Evolutionary conservation across 2,888 invertebrate species (phyloP).

Genomic region (Prosapia bicincta): DNA sequence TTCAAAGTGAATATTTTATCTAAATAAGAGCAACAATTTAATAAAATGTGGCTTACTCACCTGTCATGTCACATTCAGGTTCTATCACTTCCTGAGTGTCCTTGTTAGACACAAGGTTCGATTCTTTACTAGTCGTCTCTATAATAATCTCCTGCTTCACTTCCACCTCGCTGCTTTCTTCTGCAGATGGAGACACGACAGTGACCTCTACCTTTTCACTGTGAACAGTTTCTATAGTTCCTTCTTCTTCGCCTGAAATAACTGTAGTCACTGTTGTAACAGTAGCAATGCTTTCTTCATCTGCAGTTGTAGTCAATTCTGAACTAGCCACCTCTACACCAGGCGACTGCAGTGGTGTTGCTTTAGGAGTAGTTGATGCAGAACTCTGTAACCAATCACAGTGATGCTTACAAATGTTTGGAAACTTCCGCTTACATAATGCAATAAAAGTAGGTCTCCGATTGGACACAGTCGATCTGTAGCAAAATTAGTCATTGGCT

Average conservation of each 20-base stretch:
- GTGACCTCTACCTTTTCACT: constrained; percentile 43
- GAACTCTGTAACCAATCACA: constrained; percentile 36
- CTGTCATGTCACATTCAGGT: constrained; percentile 57
- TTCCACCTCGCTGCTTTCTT: not conserved
- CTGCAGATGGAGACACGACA: constrained; percentile 39
- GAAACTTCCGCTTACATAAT: not conserved
- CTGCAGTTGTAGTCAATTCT: not conserved
- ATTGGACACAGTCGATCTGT: not conserved
- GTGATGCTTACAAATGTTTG: constrained; percentile 7
- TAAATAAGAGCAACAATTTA: no score
- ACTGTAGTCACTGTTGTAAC: constrained; percentile 44
- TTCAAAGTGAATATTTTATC: no score
- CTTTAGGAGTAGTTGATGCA: constrained; percentile 47
- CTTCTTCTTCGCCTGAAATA: constrained; percentile 40
- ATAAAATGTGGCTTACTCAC: no score
- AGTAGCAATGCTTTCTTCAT: constrained; percentile 29
- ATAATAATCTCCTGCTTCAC: not conserved
- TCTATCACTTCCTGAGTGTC: constrained; percentile 45
- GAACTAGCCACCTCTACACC: constrained; percentile 44
- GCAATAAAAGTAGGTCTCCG: not conserved
- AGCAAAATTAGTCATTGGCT: not conserved
- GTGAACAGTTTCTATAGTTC: constrained; percentile 28
- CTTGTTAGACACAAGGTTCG: not conserved
- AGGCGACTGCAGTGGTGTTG: constrained; percentile 56
- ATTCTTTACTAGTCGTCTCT: not conserved